Conservation (phyloP, 2,113 vertebrate species). For the Herpetotheres cachinnans region DNA sequence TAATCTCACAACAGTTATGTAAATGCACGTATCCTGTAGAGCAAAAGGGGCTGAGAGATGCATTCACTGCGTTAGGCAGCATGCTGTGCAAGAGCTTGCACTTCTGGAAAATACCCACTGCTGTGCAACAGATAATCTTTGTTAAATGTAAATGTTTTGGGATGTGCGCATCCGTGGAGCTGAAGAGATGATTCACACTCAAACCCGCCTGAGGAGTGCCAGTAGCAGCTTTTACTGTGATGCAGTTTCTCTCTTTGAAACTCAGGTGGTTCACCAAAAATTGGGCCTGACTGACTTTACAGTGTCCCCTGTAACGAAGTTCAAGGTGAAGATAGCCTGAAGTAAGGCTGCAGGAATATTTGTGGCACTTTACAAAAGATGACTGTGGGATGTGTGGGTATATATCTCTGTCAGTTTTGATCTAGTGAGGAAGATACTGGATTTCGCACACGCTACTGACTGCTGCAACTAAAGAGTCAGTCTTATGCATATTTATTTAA, state of each 20-base stretch:
- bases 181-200: neutral
- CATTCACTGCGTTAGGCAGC: neutral
- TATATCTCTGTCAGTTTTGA: neutral
- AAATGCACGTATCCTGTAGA: neutral
- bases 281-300: neutral
- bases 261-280: neutral
- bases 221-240: neutral
- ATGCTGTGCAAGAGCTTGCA: neutral
- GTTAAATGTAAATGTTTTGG: neutral
- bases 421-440: neutral
- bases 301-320: neutral
- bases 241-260: neutral
- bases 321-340: neutral
- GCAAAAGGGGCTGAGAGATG: neutral
- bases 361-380: neutral
- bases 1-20: neutral
- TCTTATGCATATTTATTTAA: neutral
- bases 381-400: neutral
- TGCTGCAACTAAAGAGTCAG: neutral
- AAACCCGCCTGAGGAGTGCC: neutral
- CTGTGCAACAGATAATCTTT: neutral
- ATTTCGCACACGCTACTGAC: neutral
- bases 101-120: neutral
- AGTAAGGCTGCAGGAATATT: neutral
- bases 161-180: neutral